Conservation (phyloP, 2,113 vertebrate species). For the Menura novaehollandiae region DNA sequence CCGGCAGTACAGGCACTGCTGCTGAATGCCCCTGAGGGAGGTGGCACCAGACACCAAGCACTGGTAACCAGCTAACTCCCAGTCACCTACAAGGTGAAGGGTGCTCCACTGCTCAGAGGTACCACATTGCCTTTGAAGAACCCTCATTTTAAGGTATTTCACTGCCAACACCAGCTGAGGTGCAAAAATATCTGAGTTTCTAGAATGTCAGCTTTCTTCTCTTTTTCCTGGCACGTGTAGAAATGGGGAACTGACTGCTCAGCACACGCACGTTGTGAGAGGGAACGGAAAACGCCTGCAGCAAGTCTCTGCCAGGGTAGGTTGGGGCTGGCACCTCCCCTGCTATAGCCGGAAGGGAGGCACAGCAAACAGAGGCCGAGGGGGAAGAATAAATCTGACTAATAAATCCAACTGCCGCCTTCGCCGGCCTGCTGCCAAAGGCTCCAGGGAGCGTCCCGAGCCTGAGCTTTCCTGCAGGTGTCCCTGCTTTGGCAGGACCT, state of each 20-base stretch:
- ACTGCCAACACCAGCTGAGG: background rate
- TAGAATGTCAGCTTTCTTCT: background rate
- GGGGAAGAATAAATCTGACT: background rate
- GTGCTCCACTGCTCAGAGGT: fast-evolving
- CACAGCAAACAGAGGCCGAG: fast-evolving
- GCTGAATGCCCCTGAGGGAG: background rate
- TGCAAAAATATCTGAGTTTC: background rate
- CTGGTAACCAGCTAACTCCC: fast-evolving
- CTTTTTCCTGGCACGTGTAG: background rate
- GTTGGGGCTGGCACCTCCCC: background rate
- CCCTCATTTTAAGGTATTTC: background rate
- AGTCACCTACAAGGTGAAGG: background rate
- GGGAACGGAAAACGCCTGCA: background rate
- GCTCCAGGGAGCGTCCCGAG: fast-evolving
- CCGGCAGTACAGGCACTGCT: fast-evolving
- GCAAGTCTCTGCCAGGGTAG: background rate
- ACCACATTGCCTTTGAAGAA: background rate
- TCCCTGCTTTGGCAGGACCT: background rate
- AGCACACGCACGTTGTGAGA: fast-evolving
- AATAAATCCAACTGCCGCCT: background rate
- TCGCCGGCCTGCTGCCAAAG: too few species aligned
- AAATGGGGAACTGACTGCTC: background rate
- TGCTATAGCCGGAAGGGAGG: background rate
- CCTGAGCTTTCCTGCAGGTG: background rate
- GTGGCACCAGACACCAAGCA: background rate